These are phyloP conservation scores for Cheumatopsyche charites DNA, from an alignment of 1,140 invertebrate species.

Conservation along the genomic window DNA sequence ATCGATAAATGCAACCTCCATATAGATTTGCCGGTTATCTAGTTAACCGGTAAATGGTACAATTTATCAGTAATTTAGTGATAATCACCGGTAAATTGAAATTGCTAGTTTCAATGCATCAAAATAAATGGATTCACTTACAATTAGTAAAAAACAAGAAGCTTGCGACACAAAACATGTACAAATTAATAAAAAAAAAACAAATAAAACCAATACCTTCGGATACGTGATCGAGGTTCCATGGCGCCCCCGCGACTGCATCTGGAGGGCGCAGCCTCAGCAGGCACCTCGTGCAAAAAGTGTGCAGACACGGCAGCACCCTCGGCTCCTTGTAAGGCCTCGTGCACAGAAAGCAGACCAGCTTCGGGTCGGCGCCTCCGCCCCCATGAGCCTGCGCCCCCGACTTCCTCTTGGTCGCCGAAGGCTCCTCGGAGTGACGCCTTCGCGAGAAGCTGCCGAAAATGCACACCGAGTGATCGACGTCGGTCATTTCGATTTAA, in stretches of 20 bases:
- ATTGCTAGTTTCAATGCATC: too few species aligned
- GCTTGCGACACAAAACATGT: too few species aligned
- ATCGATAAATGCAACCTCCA: too few species aligned
- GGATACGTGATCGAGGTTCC: constrained; percentile 55
- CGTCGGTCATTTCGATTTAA: constrained; percentile 57
- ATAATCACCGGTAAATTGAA: too few species aligned
- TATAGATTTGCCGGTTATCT: too few species aligned
- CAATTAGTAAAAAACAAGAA: too few species aligned
- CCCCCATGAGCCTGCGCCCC: constrained; percentile 51
- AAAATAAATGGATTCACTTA: too few species aligned
- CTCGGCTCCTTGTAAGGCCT: constrained; percentile 61
- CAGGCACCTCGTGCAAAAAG: constrained; percentile 65
- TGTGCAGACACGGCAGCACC: constrained; percentile 64
- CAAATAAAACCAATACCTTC: constrained; percentile 52
- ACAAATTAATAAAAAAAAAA: background rate
- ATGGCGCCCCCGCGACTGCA: constrained; percentile 52
- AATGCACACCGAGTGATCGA: constrained; percentile 65
- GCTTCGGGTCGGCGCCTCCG: constrained; percentile 50
- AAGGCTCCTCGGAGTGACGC: constrained; percentile 54
- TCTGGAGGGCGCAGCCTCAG: constrained; percentile 54
- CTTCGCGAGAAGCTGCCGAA: constrained; percentile 66
- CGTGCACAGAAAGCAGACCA: constrained; percentile 61
- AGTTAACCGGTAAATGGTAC: too few species aligned
- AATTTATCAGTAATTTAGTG: too few species aligned
- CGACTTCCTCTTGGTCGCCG: constrained; percentile 56